Evolutionary conservation across 2,888 invertebrate genomes (phyloP), one percentile per base, ranked within the genome.

Genomic region (Zygothrica quintamaculata): DNA sequence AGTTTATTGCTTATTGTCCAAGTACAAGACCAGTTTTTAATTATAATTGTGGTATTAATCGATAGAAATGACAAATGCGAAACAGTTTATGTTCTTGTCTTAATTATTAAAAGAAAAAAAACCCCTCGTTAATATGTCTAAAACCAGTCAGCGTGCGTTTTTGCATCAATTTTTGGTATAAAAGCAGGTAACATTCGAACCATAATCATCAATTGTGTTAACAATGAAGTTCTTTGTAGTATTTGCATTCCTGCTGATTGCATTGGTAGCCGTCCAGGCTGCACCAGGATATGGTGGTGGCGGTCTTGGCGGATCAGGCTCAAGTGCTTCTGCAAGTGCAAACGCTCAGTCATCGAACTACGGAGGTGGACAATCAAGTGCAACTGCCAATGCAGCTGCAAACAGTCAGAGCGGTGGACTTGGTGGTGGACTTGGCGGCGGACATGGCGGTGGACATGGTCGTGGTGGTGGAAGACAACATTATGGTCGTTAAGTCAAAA

Each of bases 221-320:
- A 74, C 65, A 25, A 79, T 79, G 79, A 79, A 82, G 82, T 79
- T 79, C 79, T 77, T 79, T 22, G 50, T 72, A 16, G 42, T 82
- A 12, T 79, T 71, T 57, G 33, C 72, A 33, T 58, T 82, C 42
- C 48, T 79, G 40, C 42, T 79, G 57, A 12, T 81, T 25, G 78
- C 76, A n/a, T 56, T 78, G 53, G 61, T 58, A 6, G 53, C 76
- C 11, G 65, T 72, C 3, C 71, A 68, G 48, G 78, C 69, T 0
- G 53, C 60, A 11, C 78, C 75, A 18, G 31, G 11, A 22, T n/a
- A n/a, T n/a, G n/a, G n/a, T n/a, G 15, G 6, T 5, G 16, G 22
- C 6, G 53, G 36, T 9, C 22, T 6, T 7, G 43, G 29, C n/a
- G 12, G 13, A 8, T 25, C 33, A 8, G 16, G 13, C 5, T 18